Evolutionary conservation across 2,888 invertebrate genomes (phyloP).

Genomic region (Adineta ricciae): DNA sequence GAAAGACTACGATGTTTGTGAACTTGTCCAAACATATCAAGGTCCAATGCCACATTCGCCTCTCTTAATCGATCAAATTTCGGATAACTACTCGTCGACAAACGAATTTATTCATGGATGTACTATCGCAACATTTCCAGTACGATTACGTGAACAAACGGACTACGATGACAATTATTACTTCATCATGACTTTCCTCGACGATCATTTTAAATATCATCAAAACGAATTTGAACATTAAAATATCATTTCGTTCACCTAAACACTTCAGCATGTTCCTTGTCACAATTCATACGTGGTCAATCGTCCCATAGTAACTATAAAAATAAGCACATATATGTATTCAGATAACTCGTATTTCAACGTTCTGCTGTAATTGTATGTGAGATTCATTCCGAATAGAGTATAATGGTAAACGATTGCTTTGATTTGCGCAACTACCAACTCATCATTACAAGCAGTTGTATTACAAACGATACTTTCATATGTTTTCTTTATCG

Average conservation of each 20-base stretch:
- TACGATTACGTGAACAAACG: constrained; percentile 43
- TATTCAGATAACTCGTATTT: not conserved
- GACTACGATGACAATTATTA: constrained; percentile 92
- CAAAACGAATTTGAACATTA: constrained; percentile 59
- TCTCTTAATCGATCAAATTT: constrained; percentile 83
- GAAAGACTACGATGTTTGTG: constrained; percentile 73
- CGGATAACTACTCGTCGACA: constrained; percentile 66
- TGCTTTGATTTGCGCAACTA: not conserved
- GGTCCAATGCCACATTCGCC: constrained; percentile 65
- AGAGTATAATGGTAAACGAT: not conserved
- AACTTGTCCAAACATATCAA: constrained; percentile 67
- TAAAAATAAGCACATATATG: not conserved
- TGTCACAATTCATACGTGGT: not conserved
- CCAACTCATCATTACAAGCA: not conserved
- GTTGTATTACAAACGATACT: not conserved
- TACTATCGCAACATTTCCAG: constrained; percentile 59
- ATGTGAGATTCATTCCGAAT: not conserved
- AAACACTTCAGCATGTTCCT: not conserved
- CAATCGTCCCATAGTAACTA: too few species aligned
- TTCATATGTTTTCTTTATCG: not conserved
- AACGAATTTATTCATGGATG: constrained; percentile 70
- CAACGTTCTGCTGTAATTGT: not conserved
- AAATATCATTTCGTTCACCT: too few species aligned
- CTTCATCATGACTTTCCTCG: constrained; percentile 79
- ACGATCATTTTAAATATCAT: constrained; percentile 82